Conservation (phyloP, 2,797 vertebrate species). For the Chelidonichthys spinosus region DNA sequence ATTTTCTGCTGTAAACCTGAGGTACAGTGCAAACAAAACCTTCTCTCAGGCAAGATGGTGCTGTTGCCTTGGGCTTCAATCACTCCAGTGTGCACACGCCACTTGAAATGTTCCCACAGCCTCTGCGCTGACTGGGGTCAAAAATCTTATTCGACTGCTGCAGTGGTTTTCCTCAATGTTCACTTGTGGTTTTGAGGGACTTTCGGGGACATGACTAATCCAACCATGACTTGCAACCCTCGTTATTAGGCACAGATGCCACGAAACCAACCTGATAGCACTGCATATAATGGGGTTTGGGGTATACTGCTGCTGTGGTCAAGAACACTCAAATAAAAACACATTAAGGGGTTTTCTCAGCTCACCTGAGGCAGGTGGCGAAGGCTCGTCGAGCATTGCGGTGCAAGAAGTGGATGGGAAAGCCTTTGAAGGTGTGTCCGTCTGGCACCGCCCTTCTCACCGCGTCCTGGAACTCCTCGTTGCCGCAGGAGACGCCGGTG, state of each 20-base stretch:
- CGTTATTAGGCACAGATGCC: background rate
- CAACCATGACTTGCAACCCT: background rate
- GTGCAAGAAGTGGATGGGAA: constrained; percentile 96
- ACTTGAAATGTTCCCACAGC: background rate
- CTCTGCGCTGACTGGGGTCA: background rate
- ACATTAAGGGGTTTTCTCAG: background rate
- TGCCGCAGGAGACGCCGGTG: constrained; percentile 91
- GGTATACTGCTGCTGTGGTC: background rate
- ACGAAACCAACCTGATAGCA: constrained; percentile 2
- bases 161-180: background rate
- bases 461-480: constrained; percentile 97
- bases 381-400: constrained; percentile 93
- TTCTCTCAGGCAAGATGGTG: background rate
- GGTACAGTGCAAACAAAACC: background rate
- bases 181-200: background rate
- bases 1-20: constrained; percentile 3
- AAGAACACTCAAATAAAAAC: too few species aligned
- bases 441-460: constrained; percentile 93
- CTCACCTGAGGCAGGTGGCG: constrained; percentile 92
- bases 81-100: background rate
- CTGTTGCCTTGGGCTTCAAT: background rate
- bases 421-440: constrained; percentile 98
- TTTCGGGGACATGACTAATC: background rate
- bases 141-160: background rate
- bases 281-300: background rate